Percentiles rank a stretch among this genome's conserved stretches.
phyloP scores from a whole-genome alignment of 1,140 invertebrate genomes.

The Luehdorfia chinensis region DNA sequence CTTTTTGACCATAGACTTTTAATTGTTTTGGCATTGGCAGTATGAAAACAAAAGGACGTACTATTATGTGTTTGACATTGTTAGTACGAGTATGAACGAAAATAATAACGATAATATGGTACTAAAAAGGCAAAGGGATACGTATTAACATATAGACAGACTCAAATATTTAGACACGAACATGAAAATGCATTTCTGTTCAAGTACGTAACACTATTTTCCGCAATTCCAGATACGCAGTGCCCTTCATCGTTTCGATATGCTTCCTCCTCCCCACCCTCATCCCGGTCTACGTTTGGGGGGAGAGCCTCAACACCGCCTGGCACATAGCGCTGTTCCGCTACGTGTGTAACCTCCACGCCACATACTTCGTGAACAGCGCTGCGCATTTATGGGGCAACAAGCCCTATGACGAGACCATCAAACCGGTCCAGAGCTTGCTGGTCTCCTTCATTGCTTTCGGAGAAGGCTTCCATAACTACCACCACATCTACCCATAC shows the following conservation, averaged over 20 bases:
- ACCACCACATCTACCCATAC: conserved; percentile 24
- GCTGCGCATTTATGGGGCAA: conserved; percentile 33
- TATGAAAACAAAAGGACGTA: no score
- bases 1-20: no score
- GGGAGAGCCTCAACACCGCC: conserved; percentile 24
- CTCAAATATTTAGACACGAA: no score
- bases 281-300: conserved; percentile 35
- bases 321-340: conserved; percentile 27
- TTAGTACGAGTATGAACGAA: no score
- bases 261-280: conserved; percentile 36
- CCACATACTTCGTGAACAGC: conserved; percentile 34
- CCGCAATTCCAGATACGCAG: conserved; percentile 31
- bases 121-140: no score
- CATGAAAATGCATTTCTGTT: no score
- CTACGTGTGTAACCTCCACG: conserved; percentile 28
- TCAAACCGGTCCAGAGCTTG: conserved; percentile 24
- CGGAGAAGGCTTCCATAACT: conserved; percentile 35
- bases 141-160: no score
- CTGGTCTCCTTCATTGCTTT: conserved; percentile 20
- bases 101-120: no score
- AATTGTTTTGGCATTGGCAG: no score
- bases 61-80: no score
- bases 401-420: conserved; percentile 32
- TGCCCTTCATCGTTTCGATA: conserved; percentile 30
- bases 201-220: no score